Evolutionary conservation across 2,797 vertebrate species (phyloP).

Genomic region (Urocyon cinereoargenteus): DNA sequence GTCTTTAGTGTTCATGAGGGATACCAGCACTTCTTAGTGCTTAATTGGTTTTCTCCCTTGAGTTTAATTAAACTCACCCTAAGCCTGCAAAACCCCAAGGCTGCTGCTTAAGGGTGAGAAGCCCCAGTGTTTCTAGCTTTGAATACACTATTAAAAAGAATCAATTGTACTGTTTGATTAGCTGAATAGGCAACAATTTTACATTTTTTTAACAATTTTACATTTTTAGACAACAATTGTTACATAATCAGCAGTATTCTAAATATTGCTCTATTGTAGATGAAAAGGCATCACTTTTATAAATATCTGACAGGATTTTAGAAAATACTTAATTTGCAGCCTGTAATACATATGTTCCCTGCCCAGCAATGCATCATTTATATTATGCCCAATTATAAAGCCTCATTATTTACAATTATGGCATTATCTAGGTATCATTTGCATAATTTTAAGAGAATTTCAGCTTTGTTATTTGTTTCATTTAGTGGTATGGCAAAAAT

Average conservation of each 20-base stretch:
- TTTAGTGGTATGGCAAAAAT: constrained; percentile 33
- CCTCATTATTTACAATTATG: constrained; percentile 48
- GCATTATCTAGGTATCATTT: constrained; percentile 46
- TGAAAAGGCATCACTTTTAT: background rate
- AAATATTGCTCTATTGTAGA: constrained; percentile 44
- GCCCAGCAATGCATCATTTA: background rate
- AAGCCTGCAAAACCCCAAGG: constrained; percentile 75
- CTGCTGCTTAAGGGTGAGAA: constrained; percentile 58
- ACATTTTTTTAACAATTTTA: constrained; percentile 52
- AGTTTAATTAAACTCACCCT: constrained; percentile 81
- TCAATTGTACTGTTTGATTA: constrained; percentile 63
- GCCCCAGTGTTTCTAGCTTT: constrained; percentile 43
- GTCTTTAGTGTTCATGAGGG: constrained; percentile 71
- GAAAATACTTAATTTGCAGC: constrained; percentile 34
- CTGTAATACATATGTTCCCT: background rate
- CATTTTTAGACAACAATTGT: constrained; percentile 52
- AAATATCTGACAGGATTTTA: constrained; percentile 38
- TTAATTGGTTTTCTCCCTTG: constrained; percentile 80
- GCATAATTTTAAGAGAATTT: constrained; percentile 25
- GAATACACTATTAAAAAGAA: constrained; percentile 64
- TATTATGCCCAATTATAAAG: constrained; percentile 21
- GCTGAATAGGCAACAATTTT: constrained; percentile 32
- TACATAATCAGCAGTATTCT: constrained; percentile 13
- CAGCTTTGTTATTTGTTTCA: constrained; percentile 34
- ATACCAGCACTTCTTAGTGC: constrained; percentile 59